A percentile compares a stretch with the other conserved stretches of the same genome.
Conservation (phyloP, 2,797 vertebrate species). For the Thamnophis elegans region DNA sequence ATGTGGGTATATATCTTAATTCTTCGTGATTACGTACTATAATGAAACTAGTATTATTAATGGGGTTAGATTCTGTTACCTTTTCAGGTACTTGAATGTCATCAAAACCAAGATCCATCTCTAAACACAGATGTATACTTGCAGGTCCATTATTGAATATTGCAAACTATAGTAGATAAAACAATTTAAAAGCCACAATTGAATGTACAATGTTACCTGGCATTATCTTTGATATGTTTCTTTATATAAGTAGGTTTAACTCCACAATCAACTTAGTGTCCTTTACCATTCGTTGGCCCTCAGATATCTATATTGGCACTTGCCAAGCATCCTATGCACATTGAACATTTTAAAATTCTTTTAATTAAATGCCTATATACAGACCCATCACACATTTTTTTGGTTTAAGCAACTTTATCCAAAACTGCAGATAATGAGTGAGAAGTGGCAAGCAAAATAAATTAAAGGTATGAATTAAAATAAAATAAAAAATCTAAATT, state of each 20-base stretch:
- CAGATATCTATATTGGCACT: not conserved
- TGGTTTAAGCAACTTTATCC: not conserved
- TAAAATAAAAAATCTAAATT: not conserved
- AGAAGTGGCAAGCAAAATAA: not conserved
- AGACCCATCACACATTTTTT: not conserved
- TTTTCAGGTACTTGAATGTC: not conserved
- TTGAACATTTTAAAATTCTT: not conserved
- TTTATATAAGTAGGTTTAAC: not conserved
- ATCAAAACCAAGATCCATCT: not conserved
- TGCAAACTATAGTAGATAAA: not conserved
- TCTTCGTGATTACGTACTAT: constrained; percentile 19
- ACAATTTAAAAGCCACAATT: not conserved
- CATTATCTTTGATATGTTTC: not conserved
- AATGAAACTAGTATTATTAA: not conserved
- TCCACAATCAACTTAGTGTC: not conserved
- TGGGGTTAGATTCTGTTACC: constrained; percentile 5
- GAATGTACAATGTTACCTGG: not conserved
- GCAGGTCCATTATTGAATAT: not conserved
- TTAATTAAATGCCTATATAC: not conserved
- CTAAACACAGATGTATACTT: not conserved
- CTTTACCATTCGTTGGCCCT: not conserved
- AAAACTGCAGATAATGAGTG: not conserved
- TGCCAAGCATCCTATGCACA: not conserved
- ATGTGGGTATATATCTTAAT: constrained; percentile 30
- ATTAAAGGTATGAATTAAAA: not conserved